A percentile compares a stretch with the other conserved stretches of the same genome.
Conservation (phyloP, 2,113 vertebrate species). For the Ancistrus triradiatus region DNA sequence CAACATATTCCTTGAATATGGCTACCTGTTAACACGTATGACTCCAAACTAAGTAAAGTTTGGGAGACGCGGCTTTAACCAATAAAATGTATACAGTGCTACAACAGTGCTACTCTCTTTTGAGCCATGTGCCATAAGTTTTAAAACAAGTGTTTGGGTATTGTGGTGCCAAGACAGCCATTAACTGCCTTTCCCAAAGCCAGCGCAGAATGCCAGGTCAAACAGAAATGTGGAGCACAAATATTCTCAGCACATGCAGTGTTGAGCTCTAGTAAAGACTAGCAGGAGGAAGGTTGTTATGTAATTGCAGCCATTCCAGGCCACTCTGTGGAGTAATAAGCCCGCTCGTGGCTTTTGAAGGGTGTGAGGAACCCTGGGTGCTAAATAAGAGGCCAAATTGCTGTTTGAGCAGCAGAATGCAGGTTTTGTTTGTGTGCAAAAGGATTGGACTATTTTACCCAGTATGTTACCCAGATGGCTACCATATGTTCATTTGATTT, state of each 20-base stretch:
- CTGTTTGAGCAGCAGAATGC: slow-evolving; percentile 52
- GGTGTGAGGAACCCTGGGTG: slow-evolving; percentile 31
- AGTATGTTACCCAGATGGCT: slow-evolving; percentile 61
- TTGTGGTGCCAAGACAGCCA: slow-evolving; percentile 34
- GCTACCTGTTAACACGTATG: too few relatives aligned
- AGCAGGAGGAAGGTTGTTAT: slow-evolving; percentile 29
- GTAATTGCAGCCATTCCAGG: slow-evolving; percentile 36
- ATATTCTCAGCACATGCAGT: slow-evolving; percentile 29
- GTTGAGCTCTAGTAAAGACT: slow-evolving; percentile 24
- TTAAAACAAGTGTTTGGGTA: slow-evolving; percentile 38
- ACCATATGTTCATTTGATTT: slow-evolving; percentile 63
- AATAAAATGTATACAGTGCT: slow-evolving; percentile 42
- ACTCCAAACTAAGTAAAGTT: slow-evolving; percentile 49
- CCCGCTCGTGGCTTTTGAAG: slow-evolving; percentile 17
- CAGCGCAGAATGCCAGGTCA: slow-evolving; percentile 28
- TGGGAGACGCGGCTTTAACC: slow-evolving; percentile 25
- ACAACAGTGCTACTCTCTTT: slow-evolving; percentile 47
- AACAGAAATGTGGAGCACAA: slow-evolving; percentile 18
- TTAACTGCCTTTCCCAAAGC: slow-evolving; percentile 31
- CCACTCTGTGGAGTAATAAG: slow-evolving; percentile 27
- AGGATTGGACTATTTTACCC: slow-evolving; percentile 53
- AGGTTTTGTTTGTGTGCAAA: slow-evolving; percentile 52
- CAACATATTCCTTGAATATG: slow-evolving; percentile 44
- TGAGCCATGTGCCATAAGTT: slow-evolving; percentile 31
- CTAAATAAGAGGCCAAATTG: slow-evolving; percentile 34